Percentiles rank a stretch among this genome's conserved stretches.
Evolutionary conservation across 2,797 vertebrate genomes (phyloP).

Genomic region (Trematomus bernacchii): DNA sequence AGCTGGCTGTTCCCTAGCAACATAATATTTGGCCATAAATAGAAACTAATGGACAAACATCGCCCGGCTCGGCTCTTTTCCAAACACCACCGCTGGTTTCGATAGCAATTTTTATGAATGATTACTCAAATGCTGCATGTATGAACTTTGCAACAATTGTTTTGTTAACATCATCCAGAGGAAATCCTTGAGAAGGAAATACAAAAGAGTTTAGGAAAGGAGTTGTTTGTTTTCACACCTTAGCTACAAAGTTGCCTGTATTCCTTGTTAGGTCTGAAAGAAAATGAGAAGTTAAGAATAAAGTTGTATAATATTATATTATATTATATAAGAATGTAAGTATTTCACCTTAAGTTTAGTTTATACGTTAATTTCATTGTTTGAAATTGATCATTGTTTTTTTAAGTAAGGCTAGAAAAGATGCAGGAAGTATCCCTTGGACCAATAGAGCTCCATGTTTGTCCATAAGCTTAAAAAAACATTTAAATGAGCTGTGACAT

Average conservation of each 20-base stretch:
- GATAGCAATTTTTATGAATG: constrained; percentile 61
- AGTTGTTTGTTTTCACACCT: constrained; percentile 51
- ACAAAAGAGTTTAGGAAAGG: constrained; percentile 36
- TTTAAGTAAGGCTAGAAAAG: background rate
- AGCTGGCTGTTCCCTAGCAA: constrained; percentile 80
- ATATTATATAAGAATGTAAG: too few species aligned
- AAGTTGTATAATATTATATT: background rate
- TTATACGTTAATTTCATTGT: too few species aligned
- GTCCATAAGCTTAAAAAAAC: background rate
- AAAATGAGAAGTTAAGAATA: background rate
- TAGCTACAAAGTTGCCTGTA: constrained; percentile 19
- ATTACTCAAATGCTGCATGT: constrained; percentile 45
- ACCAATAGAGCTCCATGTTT: background rate
- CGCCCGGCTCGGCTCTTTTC: constrained; percentile 26
- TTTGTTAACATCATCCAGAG: constrained; percentile 23
- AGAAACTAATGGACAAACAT: constrained; percentile 79
- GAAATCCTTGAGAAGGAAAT: constrained; percentile 48
- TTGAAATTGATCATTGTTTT: too few species aligned
- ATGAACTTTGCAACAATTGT: constrained; percentile 36
- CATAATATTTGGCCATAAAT: constrained; percentile 82
- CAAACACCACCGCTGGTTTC: constrained; percentile 63
- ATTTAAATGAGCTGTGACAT: background rate
- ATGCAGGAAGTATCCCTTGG: background rate
- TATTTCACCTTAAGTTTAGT: background rate
- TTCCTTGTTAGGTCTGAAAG: constrained; percentile 4